Evolutionary conservation across 2,113 vertebrate genomes (phyloP), one percentile per base, ranked within the genome.

Genomic region (Anolis carolinensis): DNA sequence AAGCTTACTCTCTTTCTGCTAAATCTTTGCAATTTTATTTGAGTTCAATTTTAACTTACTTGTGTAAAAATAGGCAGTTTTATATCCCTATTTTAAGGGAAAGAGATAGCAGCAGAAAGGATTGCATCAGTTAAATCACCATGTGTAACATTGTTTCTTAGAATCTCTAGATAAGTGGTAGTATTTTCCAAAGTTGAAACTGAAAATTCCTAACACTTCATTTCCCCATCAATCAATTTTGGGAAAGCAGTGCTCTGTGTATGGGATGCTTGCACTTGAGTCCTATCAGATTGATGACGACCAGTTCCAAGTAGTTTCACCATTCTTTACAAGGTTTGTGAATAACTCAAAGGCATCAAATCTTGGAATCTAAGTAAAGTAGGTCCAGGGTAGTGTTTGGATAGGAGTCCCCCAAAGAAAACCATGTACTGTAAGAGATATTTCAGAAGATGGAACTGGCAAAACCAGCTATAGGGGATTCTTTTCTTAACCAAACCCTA

Each of bases 1-100:
- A 86, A 89, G 79, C 0, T 50, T 0, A 1, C 8, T 25, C 25
- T 62, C 16, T 90, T 25, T 67, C 34, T 73, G 18, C 2, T 62
- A 83, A 88, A 16, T 1, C 75, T 10, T 10, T 86, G 52, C 39
- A 81, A 86, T 25, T 81, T 81, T 34, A 86, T 32, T 89, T 87
- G 25, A 65, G 10, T 74, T 81, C 4, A 74, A 20, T 91, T 88
- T n/a, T 62, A 83, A 67, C 23, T 81, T 81, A 48, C 4, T 25
- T 74, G 50, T 30, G 73, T 62, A 36, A 74, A 30, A 83, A 59
- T 20, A 20, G 18, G 70, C 44, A 20, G 39, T n/a, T 36, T 25
- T 8, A 78, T 78, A 32, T 78, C 23, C 25, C 9, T 36, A 79
- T 63, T 63, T 39, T 36, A 32, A 79, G 25, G 32, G n/a, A 63